Base-by-base conservation (phyloP, 2,797 vertebrate species). In the Leptoclinus maculatus region DNA sequence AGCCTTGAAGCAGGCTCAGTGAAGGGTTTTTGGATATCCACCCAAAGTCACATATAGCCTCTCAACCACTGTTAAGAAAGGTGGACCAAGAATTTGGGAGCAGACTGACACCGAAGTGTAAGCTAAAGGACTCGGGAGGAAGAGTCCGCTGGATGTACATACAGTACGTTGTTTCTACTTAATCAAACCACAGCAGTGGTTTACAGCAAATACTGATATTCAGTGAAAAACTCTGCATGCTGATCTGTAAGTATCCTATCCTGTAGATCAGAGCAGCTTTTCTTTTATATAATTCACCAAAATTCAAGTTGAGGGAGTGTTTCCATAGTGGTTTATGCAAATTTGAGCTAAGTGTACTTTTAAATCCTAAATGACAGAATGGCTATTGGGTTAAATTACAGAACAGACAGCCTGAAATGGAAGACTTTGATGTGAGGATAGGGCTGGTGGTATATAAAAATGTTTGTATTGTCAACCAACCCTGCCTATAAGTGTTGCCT, bases 91-190 rank as follows among this genome's bases (percentile, higher is more conserved):
- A 62, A 56, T 63, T 72, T 9, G 0, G 12, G 47, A 65, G 63
- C 66, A 34, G 43, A 70, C 47, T 34, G 36, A 77, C 29, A 45
- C 66, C 60, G n/a, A 63, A 63, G 80, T 38, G 51, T 71, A 76
- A 90, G 77, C 68, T 85, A n/a, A 69, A 73, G 43, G 51, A 84
- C 78, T 85, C 32, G 7, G 21, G 23, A 57, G 63, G 39, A 71
- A 43, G 62, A 69, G 58, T 83, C 63, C 13, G 19, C 38, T 63
- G 41, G 70, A 79, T 82, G 57, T 64, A 23, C 47, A 60, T 36
- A 45, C 49, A 3, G 10, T 25, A 53, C 6, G 16, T 47, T 27
- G 34, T 74, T 66, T 70, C 27, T 43, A 49, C 66, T 74, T 71
- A 4, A 60, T 38, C 17, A 57, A 62, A 49, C n/a, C 71, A 75